Conservation (phyloP, 2,113 vertebrate genomes). For the Orientallactaga bullata region DNA sequence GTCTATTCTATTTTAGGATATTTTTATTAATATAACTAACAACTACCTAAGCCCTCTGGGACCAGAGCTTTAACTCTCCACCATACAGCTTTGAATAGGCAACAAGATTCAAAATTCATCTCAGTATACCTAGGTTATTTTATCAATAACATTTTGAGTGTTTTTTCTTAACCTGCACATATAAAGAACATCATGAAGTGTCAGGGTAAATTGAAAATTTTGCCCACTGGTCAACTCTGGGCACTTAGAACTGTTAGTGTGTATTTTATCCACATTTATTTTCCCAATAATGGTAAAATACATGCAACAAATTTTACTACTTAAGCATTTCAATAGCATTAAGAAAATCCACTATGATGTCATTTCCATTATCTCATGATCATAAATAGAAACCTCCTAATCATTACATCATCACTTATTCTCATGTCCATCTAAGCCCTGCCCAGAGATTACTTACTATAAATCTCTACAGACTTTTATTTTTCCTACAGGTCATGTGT, state of each 20-base stretch:
- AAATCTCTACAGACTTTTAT: background rate
- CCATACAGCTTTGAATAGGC: background rate
- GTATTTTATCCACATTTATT: background rate
- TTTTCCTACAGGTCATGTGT: background rate
- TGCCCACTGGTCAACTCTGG: background rate
- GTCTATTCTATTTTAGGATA: background rate
- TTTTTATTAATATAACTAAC: background rate
- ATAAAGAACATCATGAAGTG: background rate
- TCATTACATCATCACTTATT: too few species aligned
- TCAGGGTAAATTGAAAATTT: background rate
- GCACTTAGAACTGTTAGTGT: background rate
- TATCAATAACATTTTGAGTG: background rate
- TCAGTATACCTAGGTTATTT: background rate
- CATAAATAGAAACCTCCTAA: background rate
- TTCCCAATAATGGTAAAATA: background rate
- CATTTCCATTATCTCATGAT: background rate
- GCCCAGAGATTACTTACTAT: background rate
- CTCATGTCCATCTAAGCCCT: background rate
- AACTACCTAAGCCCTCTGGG: background rate
- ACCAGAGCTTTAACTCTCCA: background rate
- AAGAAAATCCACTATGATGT: background rate
- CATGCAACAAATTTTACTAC: background rate
- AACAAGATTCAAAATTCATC: background rate
- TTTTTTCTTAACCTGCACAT: background rate
- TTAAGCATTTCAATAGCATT: background rate